Base-by-base conservation (phyloP, 2,888 invertebrate species). In the Octodonta nipae region DNA sequence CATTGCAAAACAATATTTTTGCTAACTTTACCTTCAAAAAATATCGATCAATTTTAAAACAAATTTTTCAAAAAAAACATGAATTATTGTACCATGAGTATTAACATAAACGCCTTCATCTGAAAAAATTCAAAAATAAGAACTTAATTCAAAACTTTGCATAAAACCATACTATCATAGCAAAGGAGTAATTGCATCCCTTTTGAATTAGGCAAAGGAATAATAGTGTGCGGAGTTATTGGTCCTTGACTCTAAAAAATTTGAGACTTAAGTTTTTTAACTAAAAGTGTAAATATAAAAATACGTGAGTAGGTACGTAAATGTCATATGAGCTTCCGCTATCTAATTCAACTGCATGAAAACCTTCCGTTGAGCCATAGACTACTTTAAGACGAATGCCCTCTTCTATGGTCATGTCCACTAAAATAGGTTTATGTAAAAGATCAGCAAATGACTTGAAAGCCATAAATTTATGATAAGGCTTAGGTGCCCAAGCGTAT, bases 391-490 rank as follows among this genome's bases (percentile, higher is more conserved):
- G 79, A 67, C 98, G 78, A 56, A 95, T 92, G 57, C 95, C 95
- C 70, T 99, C 98, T 68, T 98, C 98, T 50, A 98, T 92, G 33
- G 96, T 96, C 55, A 98, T 75, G 69, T 98, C 96, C 47, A 98
- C 96, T 61, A 96, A 71, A 45, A 93, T 69, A 44, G 96, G 96
- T 61, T 89, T 71, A 64, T 85, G 79, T 58, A 71, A 75, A 31
- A 78, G 63, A 54, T 78, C 78, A 34, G 76, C 76, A 53, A 78
- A 78, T 51, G 75, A 78, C 72, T 99, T 99, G 67, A 98, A 99
- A 51, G 96, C 95, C 98, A 98, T 99, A 64, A 98, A 99, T 71
- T 98, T 98, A 73, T 96, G 96, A 70, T 98, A 98, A 43, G 98
- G 98, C 70, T 96, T 96, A 29, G 98, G 96, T 40, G 98, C 98